Conservation (phyloP, 2,888 invertebrate species). For the Eupithecia insigniata region DNA sequence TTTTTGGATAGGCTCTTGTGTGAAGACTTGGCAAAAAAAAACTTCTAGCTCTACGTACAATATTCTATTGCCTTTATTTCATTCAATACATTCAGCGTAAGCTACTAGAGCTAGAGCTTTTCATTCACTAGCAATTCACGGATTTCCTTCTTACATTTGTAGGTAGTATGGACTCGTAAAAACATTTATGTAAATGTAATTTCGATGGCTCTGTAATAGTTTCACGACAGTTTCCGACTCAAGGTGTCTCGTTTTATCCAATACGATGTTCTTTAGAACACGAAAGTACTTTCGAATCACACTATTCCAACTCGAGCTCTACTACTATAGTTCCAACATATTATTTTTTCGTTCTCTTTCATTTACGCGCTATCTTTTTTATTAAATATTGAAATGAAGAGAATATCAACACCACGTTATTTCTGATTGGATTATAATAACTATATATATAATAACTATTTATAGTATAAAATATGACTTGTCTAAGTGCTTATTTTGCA, state of each 20-base stretch:
- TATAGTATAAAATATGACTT: too few species aligned
- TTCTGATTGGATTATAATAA: too few species aligned
- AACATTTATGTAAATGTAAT: conserved; percentile 41
- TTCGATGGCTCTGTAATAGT: conserved; percentile 30
- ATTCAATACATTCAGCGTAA: neutral
- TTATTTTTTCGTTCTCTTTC: neutral
- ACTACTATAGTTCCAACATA: neutral
- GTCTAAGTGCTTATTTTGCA: too few species aligned
- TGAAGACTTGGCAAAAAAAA: neutral
- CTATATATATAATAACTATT: too few species aligned
- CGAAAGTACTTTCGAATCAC: neutral
- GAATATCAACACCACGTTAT: too few species aligned
- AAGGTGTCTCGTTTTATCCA: conserved; percentile 12
- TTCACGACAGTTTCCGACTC: conserved; percentile 19
- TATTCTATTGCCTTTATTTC: neutral
- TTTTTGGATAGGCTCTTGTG: neutral
- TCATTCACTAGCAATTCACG: neutral
- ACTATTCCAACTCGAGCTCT: neutral
- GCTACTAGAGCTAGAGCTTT: neutral
- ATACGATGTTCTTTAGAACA: neutral
- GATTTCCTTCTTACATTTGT: neutral
- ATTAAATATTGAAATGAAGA: too few species aligned
- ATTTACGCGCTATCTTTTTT: neutral
- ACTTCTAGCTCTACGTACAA: neutral
- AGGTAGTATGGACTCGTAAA: conserved; percentile 46